These are phyloP conservation scores for Numenius phaeopus DNA, from an alignment of 2,797 vertebrate species.

Conservation along the genomic window DNA sequence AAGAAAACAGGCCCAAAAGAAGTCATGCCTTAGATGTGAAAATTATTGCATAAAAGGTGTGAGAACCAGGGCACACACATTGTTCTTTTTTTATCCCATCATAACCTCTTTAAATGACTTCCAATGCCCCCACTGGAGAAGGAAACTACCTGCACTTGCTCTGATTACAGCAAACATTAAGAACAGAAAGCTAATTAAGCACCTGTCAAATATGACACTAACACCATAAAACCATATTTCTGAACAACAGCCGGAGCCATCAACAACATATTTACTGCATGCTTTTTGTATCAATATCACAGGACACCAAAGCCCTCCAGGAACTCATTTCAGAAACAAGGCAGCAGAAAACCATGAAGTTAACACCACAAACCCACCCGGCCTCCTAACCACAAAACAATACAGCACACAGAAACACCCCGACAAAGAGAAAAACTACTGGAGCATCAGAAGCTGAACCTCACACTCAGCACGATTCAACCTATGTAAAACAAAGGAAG, in stretches of 20 bases:
- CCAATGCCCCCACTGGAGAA: background rate
- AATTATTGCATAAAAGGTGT: background rate
- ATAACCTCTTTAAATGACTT: background rate
- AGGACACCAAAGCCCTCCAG: background rate
- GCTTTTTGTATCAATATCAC: background rate
- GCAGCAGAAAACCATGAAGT: background rate
- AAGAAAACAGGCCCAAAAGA: background rate
- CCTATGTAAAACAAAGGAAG: background rate
- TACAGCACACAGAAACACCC: background rate
- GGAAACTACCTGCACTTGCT: background rate
- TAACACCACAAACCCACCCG: background rate
- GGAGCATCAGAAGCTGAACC: background rate
- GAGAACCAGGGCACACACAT: background rate
- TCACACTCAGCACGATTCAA: background rate
- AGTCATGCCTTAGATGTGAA: background rate
- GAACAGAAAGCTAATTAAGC: conserved; percentile 2
- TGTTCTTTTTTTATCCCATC: background rate
- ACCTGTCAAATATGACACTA: background rate
- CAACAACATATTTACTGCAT: background rate
- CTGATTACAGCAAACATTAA: background rate
- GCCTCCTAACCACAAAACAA: background rate
- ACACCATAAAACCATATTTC: background rate
- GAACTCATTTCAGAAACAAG: background rate
- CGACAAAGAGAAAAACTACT: background rate
- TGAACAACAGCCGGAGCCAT: conserved; percentile 31